Base-by-base conservation (phyloP, 2,113 vertebrate species). In the Sylvilagus bachmani region DNA sequence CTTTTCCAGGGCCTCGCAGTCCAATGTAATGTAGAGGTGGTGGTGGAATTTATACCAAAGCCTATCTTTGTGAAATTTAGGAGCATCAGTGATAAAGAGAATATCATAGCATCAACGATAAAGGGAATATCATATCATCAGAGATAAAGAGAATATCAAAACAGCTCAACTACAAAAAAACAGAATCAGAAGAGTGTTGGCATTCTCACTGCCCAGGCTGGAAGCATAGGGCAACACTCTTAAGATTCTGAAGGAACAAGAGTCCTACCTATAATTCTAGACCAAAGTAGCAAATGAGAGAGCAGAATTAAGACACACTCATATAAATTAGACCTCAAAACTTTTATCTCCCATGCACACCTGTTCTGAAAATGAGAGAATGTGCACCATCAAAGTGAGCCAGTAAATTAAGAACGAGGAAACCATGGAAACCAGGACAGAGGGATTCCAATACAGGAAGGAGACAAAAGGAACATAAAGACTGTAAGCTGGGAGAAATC, bases 401-500 rank as follows among this genome's bases (percentile, higher is more conserved):
- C 38, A 64, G 61, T 25, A 86, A 89, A 69, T 73, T 24, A 58
- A 86, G 82, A 71, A 55, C 86, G 38, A 75, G 80, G 53, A 89
- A 94, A 80, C 17, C n/a, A 73, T 69, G 27, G 73, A 62, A 96
- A 81, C 74, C 53, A 55, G 33, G 61, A 77, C n/a, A 69, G 1
- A 71, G 55, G 44, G 16, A 88, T 81, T 92, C 29, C 62, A 86
- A 81, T 10, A 94, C 13, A 81, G 27, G 71, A 94, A 67, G 70
- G 53, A 77, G 53, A 86, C 61, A 64, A 92, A 96, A 92, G 36
- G 80, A 70, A 82, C n/a, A 36, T 5, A 77, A 86, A 70, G 14
- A 77, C 31, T 71, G 58, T 67, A n/a, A 78, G 24, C 24, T n/a
- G 33, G 64, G 11, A 13, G 17, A 58, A 87, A 61, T 55, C 2